Conservation (phyloP, 2,797 vertebrate genomes). For the Pogonophryne albipinna region DNA sequence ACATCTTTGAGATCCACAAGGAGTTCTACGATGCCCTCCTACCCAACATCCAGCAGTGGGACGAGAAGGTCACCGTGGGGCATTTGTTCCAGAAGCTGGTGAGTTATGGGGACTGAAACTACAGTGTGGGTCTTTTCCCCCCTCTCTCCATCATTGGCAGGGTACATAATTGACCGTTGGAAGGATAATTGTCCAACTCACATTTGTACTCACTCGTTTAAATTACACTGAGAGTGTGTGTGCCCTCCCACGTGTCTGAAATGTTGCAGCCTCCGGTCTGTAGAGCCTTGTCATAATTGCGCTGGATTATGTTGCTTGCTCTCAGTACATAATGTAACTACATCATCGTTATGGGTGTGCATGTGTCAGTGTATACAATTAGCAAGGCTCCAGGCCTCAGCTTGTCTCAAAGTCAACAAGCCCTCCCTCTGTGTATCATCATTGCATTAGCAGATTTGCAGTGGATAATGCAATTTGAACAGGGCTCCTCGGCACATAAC, state of each 20-base stretch:
- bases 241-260: background rate
- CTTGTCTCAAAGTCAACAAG: conserved; percentile 24
- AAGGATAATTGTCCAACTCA: background rate
- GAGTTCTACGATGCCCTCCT: conserved; percentile 95
- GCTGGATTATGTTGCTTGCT: conserved; percentile 32
- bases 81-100: conserved; percentile 99
- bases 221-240: conserved; percentile 33
- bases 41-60: conserved; percentile 96
- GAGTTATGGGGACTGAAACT: conserved; percentile 52
- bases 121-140: background rate
- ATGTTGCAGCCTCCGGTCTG: conserved; percentile 30
- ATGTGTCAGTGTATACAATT: conserved; percentile 25
- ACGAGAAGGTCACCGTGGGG: conserved; percentile 95
- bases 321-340: conserved; percentile 18
- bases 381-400: conserved; percentile 14
- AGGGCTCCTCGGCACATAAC: background rate
- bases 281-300: conserved; percentile 22
- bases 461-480: conserved; percentile 37
- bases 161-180: conserved; percentile 22
- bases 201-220: conserved; percentile 21
- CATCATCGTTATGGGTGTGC: conserved; percentile 15
- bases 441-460: conserved; percentile 36
- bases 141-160: conserved; percentile 14
- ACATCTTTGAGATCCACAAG: conserved; percentile 97
- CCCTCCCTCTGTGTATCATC: conserved; percentile 26